Conservation (phyloP, 92 coral and sea anemone genomes). For the Metridium senile region DNA sequence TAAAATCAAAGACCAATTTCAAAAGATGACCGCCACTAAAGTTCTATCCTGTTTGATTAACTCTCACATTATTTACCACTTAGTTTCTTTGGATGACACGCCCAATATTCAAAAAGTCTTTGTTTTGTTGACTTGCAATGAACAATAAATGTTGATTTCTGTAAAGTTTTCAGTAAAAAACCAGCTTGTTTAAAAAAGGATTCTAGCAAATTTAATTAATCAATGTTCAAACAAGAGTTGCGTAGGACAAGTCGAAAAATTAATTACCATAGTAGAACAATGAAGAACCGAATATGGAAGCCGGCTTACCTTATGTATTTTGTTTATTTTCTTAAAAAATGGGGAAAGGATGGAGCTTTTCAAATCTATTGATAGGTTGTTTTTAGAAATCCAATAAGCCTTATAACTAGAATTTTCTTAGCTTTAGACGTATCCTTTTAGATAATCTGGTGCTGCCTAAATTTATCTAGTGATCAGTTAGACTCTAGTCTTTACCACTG, state of each 20-base stretch:
- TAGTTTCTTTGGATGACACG: background rate
- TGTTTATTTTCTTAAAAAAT: background rate
- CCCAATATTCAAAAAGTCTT: background rate
- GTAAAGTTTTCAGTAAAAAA: background rate
- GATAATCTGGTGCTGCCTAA: too few relatives aligned
- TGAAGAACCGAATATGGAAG: background rate
- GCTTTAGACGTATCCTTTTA: too few relatives aligned
- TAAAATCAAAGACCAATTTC: background rate
- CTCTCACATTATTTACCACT: background rate
- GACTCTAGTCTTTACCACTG: background rate
- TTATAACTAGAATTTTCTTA: too few relatives aligned
- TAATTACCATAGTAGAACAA: background rate
- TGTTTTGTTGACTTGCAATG: background rate
- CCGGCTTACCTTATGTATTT: background rate
- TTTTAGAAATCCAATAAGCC: too few relatives aligned
- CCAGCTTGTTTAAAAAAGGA: slow-evolving; percentile 4
- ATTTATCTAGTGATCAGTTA: background rate
- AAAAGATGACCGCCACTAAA: background rate
- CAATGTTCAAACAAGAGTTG: background rate
- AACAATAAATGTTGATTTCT: background rate
- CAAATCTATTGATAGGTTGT: too few relatives aligned
- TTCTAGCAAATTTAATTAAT: background rate
- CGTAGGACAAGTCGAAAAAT: background rate
- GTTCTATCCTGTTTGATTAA: slow-evolving; percentile 10
- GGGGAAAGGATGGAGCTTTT: background rate